Evolutionary conservation across 2,113 vertebrate genomes (phyloP).

Genomic region (Xenopus laevis): DNA sequence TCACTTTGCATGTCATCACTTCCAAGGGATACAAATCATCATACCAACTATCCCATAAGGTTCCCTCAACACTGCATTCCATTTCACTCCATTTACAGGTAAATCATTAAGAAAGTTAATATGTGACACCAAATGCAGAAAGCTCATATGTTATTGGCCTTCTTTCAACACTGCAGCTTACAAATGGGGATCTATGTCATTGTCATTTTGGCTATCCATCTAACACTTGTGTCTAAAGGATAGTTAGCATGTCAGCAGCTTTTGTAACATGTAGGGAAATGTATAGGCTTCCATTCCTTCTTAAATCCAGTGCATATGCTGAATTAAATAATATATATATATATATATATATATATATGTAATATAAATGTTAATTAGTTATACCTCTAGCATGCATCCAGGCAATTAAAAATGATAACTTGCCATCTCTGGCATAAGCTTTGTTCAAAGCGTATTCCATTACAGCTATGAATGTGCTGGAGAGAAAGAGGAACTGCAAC

Average conservation of each 20-base stretch:
- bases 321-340: background rate
- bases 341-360: too few relatives aligned
- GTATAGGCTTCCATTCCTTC: background rate
- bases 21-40: slow-evolving; percentile 13
- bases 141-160: background rate
- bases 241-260: slow-evolving; percentile 3
- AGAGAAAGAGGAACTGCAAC: too few relatives aligned
- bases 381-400: too few relatives aligned
- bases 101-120: slow-evolving; percentile 15
- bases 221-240: slow-evolving; percentile 12
- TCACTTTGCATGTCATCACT: slow-evolving; percentile 27
- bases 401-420: too few relatives aligned
- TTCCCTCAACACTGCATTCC: slow-evolving; percentile 16
- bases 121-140: slow-evolving; percentile 6
- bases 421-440: too few relatives aligned
- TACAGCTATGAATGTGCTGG: too few relatives aligned
- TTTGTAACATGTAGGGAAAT: background rate
- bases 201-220: slow-evolving; percentile 14
- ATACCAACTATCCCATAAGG: background rate
- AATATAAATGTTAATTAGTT: too few relatives aligned
- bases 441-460: too few relatives aligned
- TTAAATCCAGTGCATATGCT: background rate
- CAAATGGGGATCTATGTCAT: slow-evolving; percentile 17
- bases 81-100: slow-evolving; percentile 13
- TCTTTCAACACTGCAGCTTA: slow-evolving; percentile 1